phyloP scores from a whole-genome alignment of 2,797 vertebrate species.

The Carduelis carduelis region DNA sequence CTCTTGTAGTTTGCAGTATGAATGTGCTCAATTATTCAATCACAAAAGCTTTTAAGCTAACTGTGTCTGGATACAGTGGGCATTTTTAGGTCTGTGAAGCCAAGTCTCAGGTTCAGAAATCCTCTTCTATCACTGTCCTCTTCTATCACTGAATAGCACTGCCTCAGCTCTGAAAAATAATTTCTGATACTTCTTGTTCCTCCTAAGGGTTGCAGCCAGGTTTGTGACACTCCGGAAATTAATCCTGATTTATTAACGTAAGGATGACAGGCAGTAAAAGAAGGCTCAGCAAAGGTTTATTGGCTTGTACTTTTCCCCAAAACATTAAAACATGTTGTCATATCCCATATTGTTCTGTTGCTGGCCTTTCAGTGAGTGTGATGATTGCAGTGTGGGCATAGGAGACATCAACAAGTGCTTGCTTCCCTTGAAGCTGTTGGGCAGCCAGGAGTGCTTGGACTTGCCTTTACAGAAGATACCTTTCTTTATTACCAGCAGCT shows the following conservation, averaged over 20 bases:
- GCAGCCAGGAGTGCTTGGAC: neutral
- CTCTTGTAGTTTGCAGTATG: neutral
- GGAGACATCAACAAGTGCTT: neutral
- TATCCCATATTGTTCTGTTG: neutral
- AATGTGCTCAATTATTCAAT: conserved; percentile 29
- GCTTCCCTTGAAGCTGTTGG: neutral
- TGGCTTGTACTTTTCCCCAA: neutral
- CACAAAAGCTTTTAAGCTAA: conserved; percentile 31
- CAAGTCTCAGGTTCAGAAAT: neutral
- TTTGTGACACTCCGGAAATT: neutral
- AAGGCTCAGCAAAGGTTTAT: neutral
- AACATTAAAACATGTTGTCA: neutral
- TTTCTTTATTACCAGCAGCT: neutral
- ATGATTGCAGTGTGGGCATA: neutral
- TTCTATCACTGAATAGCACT: neutral
- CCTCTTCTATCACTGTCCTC: neutral
- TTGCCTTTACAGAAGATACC: neutral
- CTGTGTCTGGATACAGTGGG: neutral
- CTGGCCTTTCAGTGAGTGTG: neutral
- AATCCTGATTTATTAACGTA: neutral
- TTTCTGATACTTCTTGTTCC: neutral
- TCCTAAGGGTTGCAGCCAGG: neutral
- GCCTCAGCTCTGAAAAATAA: neutral
- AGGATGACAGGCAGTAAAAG: neutral
- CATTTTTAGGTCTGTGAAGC: neutral